Conservation (phyloP, 2,113 vertebrate species). For the Myotis yumanensis region DNA sequence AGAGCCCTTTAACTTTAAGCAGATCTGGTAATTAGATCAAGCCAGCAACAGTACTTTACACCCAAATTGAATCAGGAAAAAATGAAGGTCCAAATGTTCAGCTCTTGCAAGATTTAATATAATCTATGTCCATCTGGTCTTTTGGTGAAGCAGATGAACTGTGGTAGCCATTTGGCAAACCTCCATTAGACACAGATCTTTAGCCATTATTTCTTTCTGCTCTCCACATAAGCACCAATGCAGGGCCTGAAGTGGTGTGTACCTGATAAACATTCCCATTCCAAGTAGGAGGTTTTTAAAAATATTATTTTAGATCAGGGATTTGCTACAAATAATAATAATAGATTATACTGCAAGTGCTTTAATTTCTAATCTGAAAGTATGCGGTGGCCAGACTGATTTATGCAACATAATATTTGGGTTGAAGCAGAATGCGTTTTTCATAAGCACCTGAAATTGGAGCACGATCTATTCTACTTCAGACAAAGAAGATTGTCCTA, state of each 20-base stretch:
- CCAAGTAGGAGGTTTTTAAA: conserved; percentile 30
- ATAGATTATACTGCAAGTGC: conserved; percentile 57
- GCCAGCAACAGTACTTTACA: background rate
- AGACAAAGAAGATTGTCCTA: conserved; percentile 78
- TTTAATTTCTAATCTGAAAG: conserved; percentile 73
- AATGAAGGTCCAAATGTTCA: background rate
- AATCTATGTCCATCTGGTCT: background rate
- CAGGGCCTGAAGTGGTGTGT: background rate
- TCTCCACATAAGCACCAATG: background rate
- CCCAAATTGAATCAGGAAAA: background rate
- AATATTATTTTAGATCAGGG: conserved; percentile 61
- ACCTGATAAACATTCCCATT: conserved; percentile 51
- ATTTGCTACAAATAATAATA: conserved; percentile 56
- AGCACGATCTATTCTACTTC: conserved; percentile 80
- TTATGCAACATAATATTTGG: conserved; percentile 72
- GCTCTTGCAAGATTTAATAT: background rate
- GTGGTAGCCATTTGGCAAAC: background rate
- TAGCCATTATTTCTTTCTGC: background rate
- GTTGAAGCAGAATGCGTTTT: conserved; percentile 76
- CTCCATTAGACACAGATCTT: background rate
- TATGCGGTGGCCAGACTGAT: conserved; percentile 73
- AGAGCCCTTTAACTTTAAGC: background rate
- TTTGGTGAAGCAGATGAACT: background rate
- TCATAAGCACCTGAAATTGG: conserved; percentile 77
- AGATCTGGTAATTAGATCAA: background rate